Evolutionary conservation across 2,888 invertebrate genomes (phyloP).

Genomic region (Nemotelus nigrinus): DNA sequence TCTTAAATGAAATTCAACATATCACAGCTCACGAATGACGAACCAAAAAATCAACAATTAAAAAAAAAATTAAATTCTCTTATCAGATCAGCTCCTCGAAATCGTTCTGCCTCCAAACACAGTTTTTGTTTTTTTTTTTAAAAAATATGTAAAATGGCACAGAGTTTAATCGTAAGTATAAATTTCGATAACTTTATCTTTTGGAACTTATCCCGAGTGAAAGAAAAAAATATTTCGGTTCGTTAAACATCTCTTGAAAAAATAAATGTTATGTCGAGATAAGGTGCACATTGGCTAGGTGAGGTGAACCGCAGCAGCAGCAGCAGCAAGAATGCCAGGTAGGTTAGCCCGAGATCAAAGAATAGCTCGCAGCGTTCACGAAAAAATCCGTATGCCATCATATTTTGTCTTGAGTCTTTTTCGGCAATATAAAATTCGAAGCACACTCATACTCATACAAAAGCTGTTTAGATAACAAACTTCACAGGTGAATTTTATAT

Average conservation of each 20-base stretch:
- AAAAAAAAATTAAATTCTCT: not conserved
- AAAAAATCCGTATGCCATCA: conserved; percentile 9
- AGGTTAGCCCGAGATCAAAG: no score
- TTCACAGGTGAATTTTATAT: conserved; percentile 31
- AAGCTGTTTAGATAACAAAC: conserved; percentile 34
- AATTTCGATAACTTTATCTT: conserved; percentile 31
- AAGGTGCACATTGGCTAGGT: not conserved
- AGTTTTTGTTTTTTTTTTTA: not conserved
- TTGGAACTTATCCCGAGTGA: not conserved
- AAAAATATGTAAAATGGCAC: conserved; percentile 17
- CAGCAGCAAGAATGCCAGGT: no score
- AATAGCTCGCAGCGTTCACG: not conserved
- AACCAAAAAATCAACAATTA: not conserved
- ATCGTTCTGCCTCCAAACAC: not conserved
- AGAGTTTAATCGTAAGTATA: conserved; percentile 26
- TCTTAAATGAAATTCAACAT: no score
- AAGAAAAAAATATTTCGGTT: conserved; percentile 27
- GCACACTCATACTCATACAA: not conserved
- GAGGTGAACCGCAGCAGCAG: not conserved
- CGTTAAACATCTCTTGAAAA: conserved; percentile 20
- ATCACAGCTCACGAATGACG: no score
- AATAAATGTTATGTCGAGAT: not conserved
- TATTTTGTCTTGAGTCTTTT: not conserved
- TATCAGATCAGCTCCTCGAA: not conserved
- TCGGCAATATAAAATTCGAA: not conserved